Evolutionary conservation across 2,113 vertebrate species (phyloP), one percentile per base, ranked within the genome.

Genomic region (Aviceda subcristata): DNA sequence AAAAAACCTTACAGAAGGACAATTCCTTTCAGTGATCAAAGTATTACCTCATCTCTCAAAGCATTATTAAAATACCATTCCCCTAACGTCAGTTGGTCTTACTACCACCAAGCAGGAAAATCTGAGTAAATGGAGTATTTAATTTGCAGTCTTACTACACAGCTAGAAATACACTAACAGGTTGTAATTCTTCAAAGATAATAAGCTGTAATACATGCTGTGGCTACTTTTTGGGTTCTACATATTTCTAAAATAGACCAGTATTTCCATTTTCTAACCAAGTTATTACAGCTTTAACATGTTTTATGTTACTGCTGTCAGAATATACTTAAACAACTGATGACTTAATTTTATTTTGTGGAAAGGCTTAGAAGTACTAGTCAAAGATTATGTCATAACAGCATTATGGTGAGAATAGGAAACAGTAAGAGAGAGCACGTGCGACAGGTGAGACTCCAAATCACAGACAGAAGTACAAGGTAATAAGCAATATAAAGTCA

Each of bases 41-140:
- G 67, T 77, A 95, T 60, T 88, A 90, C 55, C 79, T 94, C 29
- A 86, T 84, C 83, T 84, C 56, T 81, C 64, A 60, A 88, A 92
- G 46, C 21, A 74, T 77, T 83, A 92, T 92, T 88, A 92, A 84
- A 92, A 94, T 97, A 86, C 68, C 82, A 93, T 78, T 96, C 85
- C 73, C 60, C 84, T 78, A 90, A 39, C 4, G 4, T 93, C 90
- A 88, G 41, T 36, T 53, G 15, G 15, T 74, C 57, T n/a, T 81
- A 41, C 59, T 50, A 77, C 50, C 46, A 92, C 30, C 21, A 90
- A 73, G n/a, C 8, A 95, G 71, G 71, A 97, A 90, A 88, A 74
- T n/a, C 24, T 36, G 16, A 66, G 66, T 84, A 69, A 93, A 69
- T 0, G 29, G n/a, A 94, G 30, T 30, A 71, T 84, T 88, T 88